A percentile compares a stretch with the other conserved stretches of the same genome.
Evolutionary conservation across 2,113 vertebrate genomes (phyloP).

Genomic region (Emydocephalus ijimae): DNA sequence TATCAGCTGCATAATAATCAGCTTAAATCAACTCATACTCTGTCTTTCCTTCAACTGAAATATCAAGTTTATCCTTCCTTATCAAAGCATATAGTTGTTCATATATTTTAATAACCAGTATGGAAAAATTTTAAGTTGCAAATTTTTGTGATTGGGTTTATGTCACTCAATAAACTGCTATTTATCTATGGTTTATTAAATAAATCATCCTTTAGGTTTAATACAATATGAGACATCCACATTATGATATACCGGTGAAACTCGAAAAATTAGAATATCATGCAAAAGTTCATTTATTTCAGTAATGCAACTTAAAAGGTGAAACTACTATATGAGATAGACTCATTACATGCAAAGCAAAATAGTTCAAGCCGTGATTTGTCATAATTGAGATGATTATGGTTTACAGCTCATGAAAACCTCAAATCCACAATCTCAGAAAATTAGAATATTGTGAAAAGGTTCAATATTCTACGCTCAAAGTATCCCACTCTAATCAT

Average conservation of each 20-base stretch:
- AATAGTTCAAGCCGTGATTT: too few species aligned
- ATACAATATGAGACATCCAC: not conserved
- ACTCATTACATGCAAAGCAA: too few species aligned
- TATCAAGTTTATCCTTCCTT: not conserved
- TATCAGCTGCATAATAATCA: not conserved
- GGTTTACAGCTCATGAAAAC: too few species aligned
- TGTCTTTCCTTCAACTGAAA: not conserved
- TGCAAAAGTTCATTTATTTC: too few species aligned
- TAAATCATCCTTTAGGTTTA: not conserved
- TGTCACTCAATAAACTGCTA: not conserved
- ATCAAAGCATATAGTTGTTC: not conserved
- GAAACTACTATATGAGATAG: too few species aligned
- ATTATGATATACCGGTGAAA: not conserved
- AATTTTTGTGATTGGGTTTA: not conserved
- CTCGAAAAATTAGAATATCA: too few species aligned
- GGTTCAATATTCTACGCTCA: too few species aligned
- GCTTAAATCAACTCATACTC: not conserved
- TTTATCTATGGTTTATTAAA: not conserved
- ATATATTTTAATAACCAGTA: not conserved
- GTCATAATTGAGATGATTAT: too few species aligned
- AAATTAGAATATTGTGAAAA: too few species aligned
- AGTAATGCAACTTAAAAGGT: too few species aligned
- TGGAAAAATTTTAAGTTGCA: not conserved
- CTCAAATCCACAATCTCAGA: too few species aligned
- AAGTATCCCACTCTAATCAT: too few species aligned